Percentiles rank a stretch among this genome's conserved stretches.
Evolutionary conservation across 2,113 vertebrate genomes (phyloP).

Genomic region (Lasiurus borealis): DNA sequence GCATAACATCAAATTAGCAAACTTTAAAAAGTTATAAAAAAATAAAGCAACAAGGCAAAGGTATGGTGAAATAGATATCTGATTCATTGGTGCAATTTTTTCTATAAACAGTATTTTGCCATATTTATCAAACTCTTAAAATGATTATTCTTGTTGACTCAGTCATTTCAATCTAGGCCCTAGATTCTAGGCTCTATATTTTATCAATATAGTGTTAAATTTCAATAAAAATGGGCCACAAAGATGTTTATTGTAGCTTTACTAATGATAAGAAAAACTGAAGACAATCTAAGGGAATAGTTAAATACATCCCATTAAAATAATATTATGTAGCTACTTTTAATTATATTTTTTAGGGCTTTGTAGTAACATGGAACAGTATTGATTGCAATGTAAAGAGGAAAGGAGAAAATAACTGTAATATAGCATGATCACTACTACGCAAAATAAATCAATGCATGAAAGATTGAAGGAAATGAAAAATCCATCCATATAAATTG

Average conservation of each 20-base stretch:
- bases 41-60: background rate
- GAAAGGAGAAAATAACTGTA: background rate
- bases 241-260: background rate
- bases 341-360: conserved; percentile 28
- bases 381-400: background rate
- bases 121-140: conserved; percentile 27
- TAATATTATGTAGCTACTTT: background rate
- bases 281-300: background rate
- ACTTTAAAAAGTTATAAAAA: background rate
- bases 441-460: conserved; percentile 31
- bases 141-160: background rate
- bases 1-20: background rate
- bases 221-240: background rate
- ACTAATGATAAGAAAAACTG: conserved; percentile 6
- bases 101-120: background rate
- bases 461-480: background rate
- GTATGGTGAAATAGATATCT: background rate
- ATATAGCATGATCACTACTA: background rate
- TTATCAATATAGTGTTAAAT: conserved; percentile 35
- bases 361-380: background rate
- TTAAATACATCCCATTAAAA: background rate
- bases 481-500: background rate
- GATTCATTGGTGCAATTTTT: background rate
- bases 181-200: background rate
- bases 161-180: background rate